A percentile compares a stretch with the other conserved stretches of the same genome.
These are phyloP conservation scores for Pedicia rivosa DNA, from an alignment of 2,888 invertebrate genomes.

Conservation along the genomic window DNA sequence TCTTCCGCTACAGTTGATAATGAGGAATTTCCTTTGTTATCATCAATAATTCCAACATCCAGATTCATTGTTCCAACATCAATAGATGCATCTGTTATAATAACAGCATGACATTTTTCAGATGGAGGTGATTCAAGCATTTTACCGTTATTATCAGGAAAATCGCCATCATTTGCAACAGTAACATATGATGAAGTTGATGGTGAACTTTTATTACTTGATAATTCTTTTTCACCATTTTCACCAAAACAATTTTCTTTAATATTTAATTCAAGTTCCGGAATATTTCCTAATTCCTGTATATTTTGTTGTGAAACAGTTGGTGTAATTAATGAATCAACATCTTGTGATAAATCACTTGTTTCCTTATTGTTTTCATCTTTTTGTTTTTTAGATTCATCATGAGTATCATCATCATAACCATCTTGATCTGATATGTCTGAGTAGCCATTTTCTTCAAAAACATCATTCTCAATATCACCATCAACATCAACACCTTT, in stretches of 20 bases:
- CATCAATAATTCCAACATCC: no score
- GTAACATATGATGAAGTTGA: slow-evolving; percentile 30
- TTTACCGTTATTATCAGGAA: neutral
- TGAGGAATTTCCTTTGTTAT: no score
- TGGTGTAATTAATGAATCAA: slow-evolving; percentile 9
- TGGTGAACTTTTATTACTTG: slow-evolving; percentile 22
- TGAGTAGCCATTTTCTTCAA: slow-evolving; percentile 37
- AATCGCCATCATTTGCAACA: slow-evolving; percentile 29
- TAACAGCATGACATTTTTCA: slow-evolving; percentile 37
- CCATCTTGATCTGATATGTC: slow-evolving; percentile 35
- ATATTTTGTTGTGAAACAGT: slow-evolving; percentile 4
- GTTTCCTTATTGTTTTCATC: slow-evolving; percentile 18
- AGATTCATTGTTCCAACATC: slow-evolving; percentile 40
- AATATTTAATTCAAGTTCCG: slow-evolving; percentile 10
- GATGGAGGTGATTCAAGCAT: neutral
- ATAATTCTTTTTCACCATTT: neutral
- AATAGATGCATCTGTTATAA: slow-evolving; percentile 54
- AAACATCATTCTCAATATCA: slow-evolving; percentile 37
- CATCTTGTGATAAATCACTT: slow-evolving; percentile 2
- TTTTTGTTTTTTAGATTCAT: slow-evolving; percentile 1
- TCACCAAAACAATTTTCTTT: slow-evolving; percentile 13
- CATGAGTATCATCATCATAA: slow-evolving; percentile 21
- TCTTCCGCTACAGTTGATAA: no score
- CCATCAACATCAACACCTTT: slow-evolving; percentile 37
- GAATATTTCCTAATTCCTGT: slow-evolving; percentile 7